Percentiles rank a stretch among this genome's conserved stretches.
phyloP scores from a whole-genome alignment of 92 coral and sea anemone species.

The Palythoa grandiflora region DNA sequence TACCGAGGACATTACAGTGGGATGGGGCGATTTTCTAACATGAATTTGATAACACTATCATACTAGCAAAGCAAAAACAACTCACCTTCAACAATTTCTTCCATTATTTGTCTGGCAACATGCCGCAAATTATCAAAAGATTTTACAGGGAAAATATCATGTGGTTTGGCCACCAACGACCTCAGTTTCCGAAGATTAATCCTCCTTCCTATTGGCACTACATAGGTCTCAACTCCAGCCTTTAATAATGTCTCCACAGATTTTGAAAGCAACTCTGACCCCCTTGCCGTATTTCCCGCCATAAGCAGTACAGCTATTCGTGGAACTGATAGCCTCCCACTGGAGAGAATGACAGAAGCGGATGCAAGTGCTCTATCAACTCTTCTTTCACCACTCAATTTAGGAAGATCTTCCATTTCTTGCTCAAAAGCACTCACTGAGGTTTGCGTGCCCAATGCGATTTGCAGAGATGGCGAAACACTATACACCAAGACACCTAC shows the following conservation, averaged over 20 bases:
- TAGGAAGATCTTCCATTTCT: conserved; percentile 63
- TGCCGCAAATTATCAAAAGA: conserved; percentile 57
- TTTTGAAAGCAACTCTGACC: conserved; percentile 49
- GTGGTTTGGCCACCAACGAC: conserved; percentile 61
- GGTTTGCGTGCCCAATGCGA: conserved; percentile 50
- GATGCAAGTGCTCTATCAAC: conserved; percentile 71
- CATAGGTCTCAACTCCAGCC: conserved; percentile 75
- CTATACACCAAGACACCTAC: conserved; percentile 74
- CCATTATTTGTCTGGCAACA: conserved; percentile 37
- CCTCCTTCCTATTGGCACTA: conserved; percentile 74
- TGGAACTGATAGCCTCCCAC: conserved; percentile 70
- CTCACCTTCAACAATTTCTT: conserved; percentile 54
- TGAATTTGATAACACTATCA: too few relatives aligned
- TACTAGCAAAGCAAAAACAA: neutral
- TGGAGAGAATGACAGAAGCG: conserved; percentile 49
- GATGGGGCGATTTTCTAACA: too few relatives aligned
- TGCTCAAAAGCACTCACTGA: conserved; percentile 33
- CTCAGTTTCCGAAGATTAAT: conserved; percentile 60
- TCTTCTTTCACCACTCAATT: conserved; percentile 65
- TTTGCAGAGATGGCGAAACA: conserved; percentile 43
- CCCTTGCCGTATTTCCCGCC: conserved; percentile 62
- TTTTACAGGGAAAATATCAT: conserved; percentile 66
- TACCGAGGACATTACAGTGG: too few relatives aligned
- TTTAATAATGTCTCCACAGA: conserved; percentile 66
- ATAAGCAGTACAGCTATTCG: conserved; percentile 77